Conservation (phyloP, 2,888 invertebrate species). For the Eristalis arbustorum region DNA sequence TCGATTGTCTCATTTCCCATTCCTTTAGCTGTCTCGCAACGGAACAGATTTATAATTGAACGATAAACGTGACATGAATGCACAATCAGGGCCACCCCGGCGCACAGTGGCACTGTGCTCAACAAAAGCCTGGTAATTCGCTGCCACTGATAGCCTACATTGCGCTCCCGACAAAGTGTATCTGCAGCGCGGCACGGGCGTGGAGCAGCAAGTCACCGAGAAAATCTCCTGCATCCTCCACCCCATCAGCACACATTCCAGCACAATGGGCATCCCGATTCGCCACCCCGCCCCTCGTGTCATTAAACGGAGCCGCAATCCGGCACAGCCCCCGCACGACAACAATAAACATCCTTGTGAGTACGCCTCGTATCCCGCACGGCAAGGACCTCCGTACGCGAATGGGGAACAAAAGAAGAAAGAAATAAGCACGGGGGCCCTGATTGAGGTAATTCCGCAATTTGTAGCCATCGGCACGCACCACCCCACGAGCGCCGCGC, state of each 20-base stretch:
- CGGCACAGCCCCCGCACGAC: neutral
- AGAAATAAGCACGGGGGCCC: neutral
- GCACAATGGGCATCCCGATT: neutral
- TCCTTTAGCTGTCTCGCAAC: conserved; percentile 22
- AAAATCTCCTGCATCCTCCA: conserved; percentile 18
- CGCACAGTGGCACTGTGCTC: conserved; percentile 23
- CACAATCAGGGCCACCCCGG: conserved; percentile 29
- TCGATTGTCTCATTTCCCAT: conserved; percentile 15
- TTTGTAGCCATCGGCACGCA: conserved; percentile 54
- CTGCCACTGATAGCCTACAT: conserved; percentile 7
- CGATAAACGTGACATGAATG: conserved; percentile 52
- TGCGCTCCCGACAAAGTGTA: neutral
- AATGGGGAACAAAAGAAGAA: neutral
- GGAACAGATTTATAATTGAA: conserved; percentile 58
- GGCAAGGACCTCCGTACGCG: neutral
- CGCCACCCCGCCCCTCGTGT: neutral
- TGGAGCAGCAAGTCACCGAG: neutral
- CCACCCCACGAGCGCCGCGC: neutral
- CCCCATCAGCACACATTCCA: neutral
- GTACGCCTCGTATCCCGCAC: neutral
- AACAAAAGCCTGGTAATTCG: conserved; percentile 23
- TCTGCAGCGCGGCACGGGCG: neutral
- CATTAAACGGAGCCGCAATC: neutral
- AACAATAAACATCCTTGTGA: conserved; percentile 12
- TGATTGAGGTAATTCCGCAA: conserved; percentile 48